phyloP scores from a whole-genome alignment of 2,797 vertebrate species.

The Heterohyrax brucei region DNA sequence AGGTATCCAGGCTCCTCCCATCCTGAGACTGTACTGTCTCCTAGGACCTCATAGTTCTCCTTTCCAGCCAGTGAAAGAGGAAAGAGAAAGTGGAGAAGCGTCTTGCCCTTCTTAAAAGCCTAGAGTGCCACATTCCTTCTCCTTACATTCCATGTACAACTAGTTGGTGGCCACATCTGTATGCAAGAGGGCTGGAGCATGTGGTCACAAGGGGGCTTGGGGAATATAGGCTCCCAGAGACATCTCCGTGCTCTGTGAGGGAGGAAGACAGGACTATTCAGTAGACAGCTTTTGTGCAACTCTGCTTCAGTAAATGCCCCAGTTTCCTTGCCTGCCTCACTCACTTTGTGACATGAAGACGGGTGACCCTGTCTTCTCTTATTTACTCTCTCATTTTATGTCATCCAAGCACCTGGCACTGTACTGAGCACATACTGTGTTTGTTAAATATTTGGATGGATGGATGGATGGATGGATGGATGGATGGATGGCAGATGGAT shows the following conservation, averaged over 20 bases:
- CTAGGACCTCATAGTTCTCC: neutral
- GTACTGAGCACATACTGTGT: neutral
- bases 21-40: neutral
- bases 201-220: fast-evolving
- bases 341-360: neutral
- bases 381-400: neutral
- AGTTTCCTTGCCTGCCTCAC: neutral
- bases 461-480: neutral
- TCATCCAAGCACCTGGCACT: neutral
- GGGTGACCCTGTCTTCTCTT: neutral
- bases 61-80: neutral
- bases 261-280: neutral
- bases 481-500: neutral
- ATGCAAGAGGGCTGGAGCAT: neutral
- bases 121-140: neutral
- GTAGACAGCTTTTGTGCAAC: neutral
- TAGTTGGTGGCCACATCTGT: neutral
- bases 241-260: neutral
- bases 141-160: neutral
- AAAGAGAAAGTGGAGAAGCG: neutral
- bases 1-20: neutral
- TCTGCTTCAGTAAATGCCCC: neutral
- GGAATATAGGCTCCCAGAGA: neutral
- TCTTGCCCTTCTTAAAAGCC: neutral
- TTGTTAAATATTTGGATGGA: neutral